phyloP scores from a whole-genome alignment of 2,797 vertebrate species.

The Coregonus suidteri region DNA sequence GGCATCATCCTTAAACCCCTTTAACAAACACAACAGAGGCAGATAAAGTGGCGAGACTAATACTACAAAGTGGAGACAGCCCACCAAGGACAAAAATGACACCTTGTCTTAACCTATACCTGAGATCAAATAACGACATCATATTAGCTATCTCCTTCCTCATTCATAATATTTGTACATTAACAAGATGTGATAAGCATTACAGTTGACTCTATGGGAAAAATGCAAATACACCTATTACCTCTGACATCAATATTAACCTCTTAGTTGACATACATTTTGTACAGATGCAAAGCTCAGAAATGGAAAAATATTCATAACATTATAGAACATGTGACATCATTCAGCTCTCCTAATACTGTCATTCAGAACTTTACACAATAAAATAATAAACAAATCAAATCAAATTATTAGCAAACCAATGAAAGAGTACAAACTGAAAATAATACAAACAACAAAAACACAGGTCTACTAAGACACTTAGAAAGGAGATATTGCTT shows the following conservation, averaged over 20 bases:
- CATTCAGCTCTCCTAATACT: neutral
- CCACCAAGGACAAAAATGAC: slow-evolving; percentile 1
- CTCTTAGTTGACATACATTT: neutral
- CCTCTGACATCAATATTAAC: neutral
- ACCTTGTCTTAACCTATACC: slow-evolving; percentile 33
- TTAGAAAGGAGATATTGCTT: neutral
- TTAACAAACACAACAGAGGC: neutral
- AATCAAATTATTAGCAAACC: neutral
- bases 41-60: neutral
- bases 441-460: neutral
- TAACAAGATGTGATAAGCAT: slow-evolving; percentile 6
- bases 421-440: neutral
- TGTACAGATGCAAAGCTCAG: neutral
- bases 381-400: neutral
- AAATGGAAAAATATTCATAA: neutral
- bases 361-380: neutral
- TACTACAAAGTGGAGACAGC: neutral
- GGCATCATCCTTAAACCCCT: neutral
- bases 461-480: neutral
- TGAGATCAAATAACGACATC: slow-evolving; percentile 39
- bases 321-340: slow-evolving; percentile 2
- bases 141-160: neutral
- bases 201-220: neutral
- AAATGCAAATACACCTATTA: neutral
- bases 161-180: slow-evolving; percentile 16